Evolutionary conservation across 2,888 invertebrate species (phyloP).

Genomic region (Amphimallon solstitiale): DNA sequence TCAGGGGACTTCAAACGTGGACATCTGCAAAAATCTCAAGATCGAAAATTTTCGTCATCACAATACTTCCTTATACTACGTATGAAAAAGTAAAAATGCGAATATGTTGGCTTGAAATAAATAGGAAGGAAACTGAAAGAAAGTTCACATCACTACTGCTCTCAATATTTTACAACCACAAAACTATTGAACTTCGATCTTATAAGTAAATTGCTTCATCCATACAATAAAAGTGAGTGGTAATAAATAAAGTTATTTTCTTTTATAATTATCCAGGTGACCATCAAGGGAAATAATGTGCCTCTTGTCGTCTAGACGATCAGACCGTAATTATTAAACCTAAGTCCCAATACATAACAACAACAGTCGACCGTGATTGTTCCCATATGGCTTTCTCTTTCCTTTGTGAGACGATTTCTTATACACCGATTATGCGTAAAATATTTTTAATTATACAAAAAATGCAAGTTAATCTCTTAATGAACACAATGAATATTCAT

Average conservation of each 20-base stretch:
- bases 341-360: too few species aligned
- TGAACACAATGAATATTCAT: slow-evolving; percentile 30
- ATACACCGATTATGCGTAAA: slow-evolving; percentile 24
- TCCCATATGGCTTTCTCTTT: not conserved
- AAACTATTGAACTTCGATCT: not conserved
- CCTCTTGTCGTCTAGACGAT: slow-evolving; percentile 18
- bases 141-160: too few species aligned
- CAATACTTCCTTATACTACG: too few species aligned
- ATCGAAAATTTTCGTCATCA: too few species aligned
- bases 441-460: slow-evolving; percentile 31
- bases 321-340: slow-evolving; percentile 7
- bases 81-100: too few species aligned
- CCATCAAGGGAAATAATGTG: slow-evolving; percentile 13
- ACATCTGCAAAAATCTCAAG: too few species aligned
- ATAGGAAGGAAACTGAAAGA: too few species aligned
- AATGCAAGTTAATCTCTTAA: slow-evolving; percentile 32
- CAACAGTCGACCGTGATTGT: not conserved
- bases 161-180: not conserved
- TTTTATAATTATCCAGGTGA: slow-evolving; percentile 1
- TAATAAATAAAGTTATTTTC: slow-evolving; percentile 28
- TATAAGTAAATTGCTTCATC: too few species aligned
- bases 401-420: not conserved
- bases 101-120: too few species aligned
- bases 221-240: not conserved
- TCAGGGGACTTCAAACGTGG: too few species aligned